Evolutionary conservation across 2,888 invertebrate genomes (phyloP), one percentile per base, ranked within the genome.

Genomic region (Drosophila longiperda): DNA sequence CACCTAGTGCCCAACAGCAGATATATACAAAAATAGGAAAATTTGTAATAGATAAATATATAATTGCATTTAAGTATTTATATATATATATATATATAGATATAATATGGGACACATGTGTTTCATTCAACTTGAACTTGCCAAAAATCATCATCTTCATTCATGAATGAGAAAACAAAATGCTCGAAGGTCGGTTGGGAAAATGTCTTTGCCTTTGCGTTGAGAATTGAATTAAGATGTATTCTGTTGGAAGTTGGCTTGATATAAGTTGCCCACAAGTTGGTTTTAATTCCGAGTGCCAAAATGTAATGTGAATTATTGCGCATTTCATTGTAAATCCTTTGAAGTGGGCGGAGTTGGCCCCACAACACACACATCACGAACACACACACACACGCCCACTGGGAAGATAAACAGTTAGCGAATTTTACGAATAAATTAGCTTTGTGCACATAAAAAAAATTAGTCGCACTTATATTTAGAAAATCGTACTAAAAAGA

Each of bases 81-180:
- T 57, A 49, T 62, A 67, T 20, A 20, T 17, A 20, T 17, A 38
- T 17, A 57, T 50, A 55, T 65, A 55, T 53, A 55, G 57, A 53
- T 15, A 55, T 55, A 29, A 48, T 68, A 54, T 53, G 50, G 69
- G 67, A 59, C 60, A 23, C 32, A 53, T 74, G 67, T 61, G 71
- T 77, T 66, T 83, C 89, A 87, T 89, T 89, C 84, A 89, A 87
- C 87, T 87, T 87, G 87, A 87, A 87, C 89, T 89, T 87, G 89
- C 73, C 86, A 73, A 74, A 80, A 73, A 60, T 67, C 59, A 73
- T 78, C 67, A 67, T 77, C 29, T 38, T 38, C 55, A 29, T 81
- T 78, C 85, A 79, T 87, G 86, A 85, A 85, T 87, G 83, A 85
- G 81, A 73, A 67, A 38, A n/a, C 55, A 8, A 61, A 58, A 20